Evolutionary conservation across 2,888 invertebrate species (phyloP).

Genomic region (Apantesis nais): DNA sequence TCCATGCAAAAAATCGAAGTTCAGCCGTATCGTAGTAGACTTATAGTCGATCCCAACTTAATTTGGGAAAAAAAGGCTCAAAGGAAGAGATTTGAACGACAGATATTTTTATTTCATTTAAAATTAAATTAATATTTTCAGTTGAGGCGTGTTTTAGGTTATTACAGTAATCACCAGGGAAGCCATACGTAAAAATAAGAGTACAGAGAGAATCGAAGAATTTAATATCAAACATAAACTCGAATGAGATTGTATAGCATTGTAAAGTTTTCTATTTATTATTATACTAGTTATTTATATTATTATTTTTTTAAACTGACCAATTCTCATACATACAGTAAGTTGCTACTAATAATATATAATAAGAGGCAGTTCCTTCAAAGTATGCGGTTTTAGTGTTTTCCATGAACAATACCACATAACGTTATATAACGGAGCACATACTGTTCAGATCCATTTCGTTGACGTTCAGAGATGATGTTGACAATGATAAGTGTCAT

Average conservation of each 20-base stretch:
- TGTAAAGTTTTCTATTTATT: no score
- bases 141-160: neutral
- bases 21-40: no score
- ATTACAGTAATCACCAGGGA: neutral
- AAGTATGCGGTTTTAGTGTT: slow-evolving; percentile 57
- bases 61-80: no score
- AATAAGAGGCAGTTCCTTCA: slow-evolving; percentile 1
- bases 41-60: no score
- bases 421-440: slow-evolving; percentile 71
- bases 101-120: neutral
- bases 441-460: slow-evolving; percentile 72
- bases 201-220: neutral
- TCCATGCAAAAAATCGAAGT: no score
- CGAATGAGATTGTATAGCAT: no score
- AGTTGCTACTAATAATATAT: neutral
- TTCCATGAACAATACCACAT: slow-evolving; percentile 60
- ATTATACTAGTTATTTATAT: no score
- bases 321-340: neutral
- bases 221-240: neutral
- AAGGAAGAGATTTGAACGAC: neutral
- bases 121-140: neutral
- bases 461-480: slow-evolving; percentile 38
- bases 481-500: slow-evolving; percentile 53
- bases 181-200: neutral
- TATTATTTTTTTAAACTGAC: no score